Conservation (phyloP, 2,113 vertebrate species). For the Chaetura pelagica region DNA sequence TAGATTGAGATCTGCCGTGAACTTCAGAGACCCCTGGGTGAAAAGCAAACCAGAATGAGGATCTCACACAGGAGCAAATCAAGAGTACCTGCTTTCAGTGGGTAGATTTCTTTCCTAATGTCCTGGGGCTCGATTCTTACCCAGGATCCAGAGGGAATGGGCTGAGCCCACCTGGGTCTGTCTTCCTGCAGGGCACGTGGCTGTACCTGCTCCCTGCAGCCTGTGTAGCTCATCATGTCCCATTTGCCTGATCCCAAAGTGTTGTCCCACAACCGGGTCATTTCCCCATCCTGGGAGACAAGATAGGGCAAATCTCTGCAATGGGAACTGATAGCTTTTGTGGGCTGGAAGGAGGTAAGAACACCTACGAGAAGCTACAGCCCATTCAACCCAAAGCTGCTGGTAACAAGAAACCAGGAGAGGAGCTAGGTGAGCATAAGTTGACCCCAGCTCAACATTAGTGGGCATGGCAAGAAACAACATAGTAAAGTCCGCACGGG, state of each 20-base stretch:
- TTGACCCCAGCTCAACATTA: background rate
- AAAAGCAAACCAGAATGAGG: background rate
- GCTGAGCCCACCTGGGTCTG: slow-evolving; percentile 53
- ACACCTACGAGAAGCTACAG: background rate
- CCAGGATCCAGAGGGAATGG: slow-evolving; percentile 20
- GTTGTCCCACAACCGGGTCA: slow-evolving; percentile 37
- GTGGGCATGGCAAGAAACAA: background rate
- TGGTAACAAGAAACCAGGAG: background rate
- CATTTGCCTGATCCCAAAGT: slow-evolving; percentile 19
- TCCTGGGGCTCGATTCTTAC: slow-evolving; percentile 30
- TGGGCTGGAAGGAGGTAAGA: background rate
- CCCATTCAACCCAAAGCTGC: background rate
- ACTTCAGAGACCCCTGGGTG: background rate
- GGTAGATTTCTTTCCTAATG: slow-evolving; percentile 39
- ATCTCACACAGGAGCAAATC: background rate
- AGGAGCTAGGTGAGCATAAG: background rate
- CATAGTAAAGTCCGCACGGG: background rate
- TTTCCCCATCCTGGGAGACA: slow-evolving; percentile 66
- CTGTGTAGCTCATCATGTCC: slow-evolving; percentile 58
- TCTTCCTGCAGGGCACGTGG: slow-evolving; percentile 4
- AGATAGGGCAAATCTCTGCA: slow-evolving; percentile 13
- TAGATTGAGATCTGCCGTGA: background rate
- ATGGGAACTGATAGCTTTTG: background rate
- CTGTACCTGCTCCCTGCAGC: slow-evolving; percentile 47
- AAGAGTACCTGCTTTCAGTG: slow-evolving; percentile 49